Conservation (phyloP, 1,140 invertebrate genomes). For the Aphaenogaster rudis region DNA sequence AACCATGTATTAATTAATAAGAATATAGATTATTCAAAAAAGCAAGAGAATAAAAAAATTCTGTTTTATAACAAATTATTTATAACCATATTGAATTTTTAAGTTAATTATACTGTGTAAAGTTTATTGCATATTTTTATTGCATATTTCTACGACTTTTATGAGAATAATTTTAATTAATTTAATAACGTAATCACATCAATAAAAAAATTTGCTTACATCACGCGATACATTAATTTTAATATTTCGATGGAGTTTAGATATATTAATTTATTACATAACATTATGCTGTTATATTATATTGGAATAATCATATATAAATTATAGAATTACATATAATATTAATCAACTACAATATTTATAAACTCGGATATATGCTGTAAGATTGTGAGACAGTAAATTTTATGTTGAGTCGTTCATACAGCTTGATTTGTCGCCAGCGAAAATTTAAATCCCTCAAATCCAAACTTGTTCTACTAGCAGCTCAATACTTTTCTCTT, state of each 20-base stretch:
- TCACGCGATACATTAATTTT: background rate
- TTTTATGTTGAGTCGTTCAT: conserved; percentile 11
- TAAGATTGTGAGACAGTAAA: background rate
- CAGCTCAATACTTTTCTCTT: conserved; percentile 53
- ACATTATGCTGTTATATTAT: background rate
- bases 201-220: conserved; percentile 6
- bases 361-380: background rate
- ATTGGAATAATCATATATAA: background rate
- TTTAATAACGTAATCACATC: background rate
- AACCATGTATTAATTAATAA: background rate
- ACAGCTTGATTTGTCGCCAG: conserved; percentile 36
- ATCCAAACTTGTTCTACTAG: conserved; percentile 54
- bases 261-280: conserved; percentile 5
- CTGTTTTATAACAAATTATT: background rate
- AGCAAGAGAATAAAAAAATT: background rate
- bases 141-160: background rate
- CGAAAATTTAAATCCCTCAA: conserved; percentile 56
- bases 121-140: background rate
- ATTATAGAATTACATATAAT: background rate
- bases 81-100: background rate
- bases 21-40: background rate
- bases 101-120: background rate
- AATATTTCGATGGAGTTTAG: background rate
- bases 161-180: background rate
- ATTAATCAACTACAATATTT: background rate